Evolutionary conservation across 2,888 invertebrate species (phyloP).

Genomic region (Galeruca laticollis): DNA sequence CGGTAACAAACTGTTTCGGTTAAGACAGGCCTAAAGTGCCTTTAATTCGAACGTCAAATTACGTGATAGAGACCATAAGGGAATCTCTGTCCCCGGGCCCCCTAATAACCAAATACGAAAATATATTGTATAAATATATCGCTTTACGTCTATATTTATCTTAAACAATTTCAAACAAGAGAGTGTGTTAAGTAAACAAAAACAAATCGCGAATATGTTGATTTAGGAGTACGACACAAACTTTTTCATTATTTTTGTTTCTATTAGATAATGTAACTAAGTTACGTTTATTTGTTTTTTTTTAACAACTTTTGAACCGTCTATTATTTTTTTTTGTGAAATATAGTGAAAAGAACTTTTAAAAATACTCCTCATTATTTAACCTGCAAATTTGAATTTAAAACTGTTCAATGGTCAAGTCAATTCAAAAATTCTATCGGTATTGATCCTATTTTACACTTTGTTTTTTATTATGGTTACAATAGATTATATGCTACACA

Average conservation of each 20-base stretch:
- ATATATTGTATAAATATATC: constrained; percentile 54
- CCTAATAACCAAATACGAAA: constrained; percentile 51
- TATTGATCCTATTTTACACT: no score
- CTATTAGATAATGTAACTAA: no score
- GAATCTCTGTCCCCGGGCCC: constrained; percentile 21
- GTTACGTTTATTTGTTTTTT: not conserved
- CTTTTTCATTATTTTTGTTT: not conserved
- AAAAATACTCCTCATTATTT: no score
- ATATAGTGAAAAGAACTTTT: no score
- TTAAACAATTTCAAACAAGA: constrained; percentile 48
- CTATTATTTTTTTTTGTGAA: no score
- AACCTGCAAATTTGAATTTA: no score
- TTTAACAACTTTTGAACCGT: no score
- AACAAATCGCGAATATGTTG: constrained; percentile 46
- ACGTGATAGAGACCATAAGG: constrained; percentile 31
- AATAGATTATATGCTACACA: no score
- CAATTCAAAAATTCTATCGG: no score
- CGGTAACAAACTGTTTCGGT: constrained; percentile 58
- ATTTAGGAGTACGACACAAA: constrained; percentile 37
- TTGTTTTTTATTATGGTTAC: no score
- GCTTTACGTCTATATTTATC: constrained; percentile 51
- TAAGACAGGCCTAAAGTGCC: constrained; percentile 32
- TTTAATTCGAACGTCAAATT: constrained; percentile 37
- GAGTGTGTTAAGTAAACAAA: constrained; percentile 50
- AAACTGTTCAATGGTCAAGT: no score